Evolutionary conservation across 2,888 invertebrate genomes (phyloP), one percentile per base, ranked within the genome.

Genomic region (Phragmatobia fuliginosa): DNA sequence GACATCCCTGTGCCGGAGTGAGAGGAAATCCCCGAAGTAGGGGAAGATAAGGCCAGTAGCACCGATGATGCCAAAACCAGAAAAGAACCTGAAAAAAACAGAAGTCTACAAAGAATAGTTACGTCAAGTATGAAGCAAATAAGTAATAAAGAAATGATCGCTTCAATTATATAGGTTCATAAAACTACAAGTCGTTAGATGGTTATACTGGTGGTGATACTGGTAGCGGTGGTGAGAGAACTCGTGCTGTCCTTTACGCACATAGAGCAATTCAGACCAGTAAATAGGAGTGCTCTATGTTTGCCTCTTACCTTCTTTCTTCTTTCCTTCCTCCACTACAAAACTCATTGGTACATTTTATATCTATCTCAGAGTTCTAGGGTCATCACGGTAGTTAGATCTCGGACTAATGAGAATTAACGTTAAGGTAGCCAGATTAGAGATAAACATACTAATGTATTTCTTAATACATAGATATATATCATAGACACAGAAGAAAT

Each of bases 21-120:
- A 95, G 70, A 96, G 90, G 84, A 96, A 96, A 84, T 96, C 96
- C 18, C 96, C 96, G 64, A 96, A 93, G 87, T 96, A 96, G 0
- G 96, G 95, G 83, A 96, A 96, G 71, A 96, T 87, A 38, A 96
- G 94, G 59, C 96, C 96, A 10, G 96, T 96, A 64, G 96, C 96
- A 0, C 96, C 96, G 78, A 96, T 96, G 82, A 96, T 96, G 61
- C 96, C 96, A 78, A 96, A 96, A 4, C 96, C 96, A 73, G 96
- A 96, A 87, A 96, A 95, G 83, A 96, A 96, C 84, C 96, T 96
- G 91, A 89, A 89, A 66, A n/a, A 72, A 70, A 58, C 69, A 75
- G 74, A 85, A 78, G 83, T 88, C 90, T 92, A 91, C 90, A 92
- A 91, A 87, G 87, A 92, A 91, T 91, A 88, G 90, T 89, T 87